Evolutionary conservation across 2,113 vertebrate species (phyloP), one percentile per base, ranked within the genome.

Genomic region (Semnornis frantzii): DNA sequence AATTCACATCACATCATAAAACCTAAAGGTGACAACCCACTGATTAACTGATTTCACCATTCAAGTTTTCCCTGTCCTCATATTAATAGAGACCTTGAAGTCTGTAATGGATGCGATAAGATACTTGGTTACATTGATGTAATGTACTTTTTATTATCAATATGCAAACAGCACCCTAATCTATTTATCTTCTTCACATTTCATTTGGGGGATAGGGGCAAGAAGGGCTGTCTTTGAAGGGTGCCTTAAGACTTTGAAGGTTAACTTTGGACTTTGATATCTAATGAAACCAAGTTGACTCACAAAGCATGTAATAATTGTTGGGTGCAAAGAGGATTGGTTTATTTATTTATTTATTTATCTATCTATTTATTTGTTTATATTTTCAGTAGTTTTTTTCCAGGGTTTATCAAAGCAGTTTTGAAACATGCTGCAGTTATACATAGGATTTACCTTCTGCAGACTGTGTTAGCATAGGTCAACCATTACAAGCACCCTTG

Each of bases 111-210:
- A 80, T 78, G 77, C 87, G 95, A 94, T 95, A 96, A 91, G 87
- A 63, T 77, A 94, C 52, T 96, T 94, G 64, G 85, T 85, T 87
- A 74, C 65, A 88, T 88, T 88, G 90, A 94, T 94, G 93, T 90
- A 91, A 96, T 94, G 70, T 87, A 94, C 73, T 82, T 85, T 89
- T 90, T 30, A 82, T 97, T 89, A 93, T 93, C 85, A 80, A 88
- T 84, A 72, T 79, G 87, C 95, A 97, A 94, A 92, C 91, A 97
- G 54, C 63, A 50, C 55, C 64, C 85, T 90, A 77, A 95, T 94
- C 95, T 95, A 93, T 95, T 95, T 96, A 89, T 89, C 93, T 95
- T 71, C 80, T 87, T 84, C 80, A 70, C 80, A 72, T 93, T 94
- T 96, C 81, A 96, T 95, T 95, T 87, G 85, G 89, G 82, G 88